A percentile compares a stretch with the other conserved stretches of the same genome.
Conservation (phyloP, 1,140 invertebrate species). For the Neodiprion fabricii region DNA sequence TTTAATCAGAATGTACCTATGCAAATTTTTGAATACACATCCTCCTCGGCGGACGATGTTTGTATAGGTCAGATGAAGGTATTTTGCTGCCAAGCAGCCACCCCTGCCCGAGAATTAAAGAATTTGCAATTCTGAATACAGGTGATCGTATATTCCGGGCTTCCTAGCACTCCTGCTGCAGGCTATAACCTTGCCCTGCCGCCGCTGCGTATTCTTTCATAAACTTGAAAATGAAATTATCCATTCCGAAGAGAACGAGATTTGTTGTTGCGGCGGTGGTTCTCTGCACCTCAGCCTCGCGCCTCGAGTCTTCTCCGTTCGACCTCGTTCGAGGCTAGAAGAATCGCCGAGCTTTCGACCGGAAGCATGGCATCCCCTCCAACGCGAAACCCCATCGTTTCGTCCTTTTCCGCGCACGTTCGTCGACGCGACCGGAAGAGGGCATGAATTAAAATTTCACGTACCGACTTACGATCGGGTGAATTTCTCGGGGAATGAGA, state of each 20-base stretch:
- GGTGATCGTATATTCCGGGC: constrained; percentile 42
- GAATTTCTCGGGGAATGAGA: constrained; percentile 15
- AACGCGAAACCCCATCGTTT: too few species aligned
- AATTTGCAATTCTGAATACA: constrained; percentile 63
- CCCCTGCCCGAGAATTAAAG: constrained; percentile 55
- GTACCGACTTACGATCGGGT: constrained; percentile 53
- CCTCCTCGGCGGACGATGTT: constrained; percentile 51
- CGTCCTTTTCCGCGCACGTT: background rate
- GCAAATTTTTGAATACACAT: constrained; percentile 65
- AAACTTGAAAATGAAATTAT: constrained; percentile 8
- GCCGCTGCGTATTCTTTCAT: constrained; percentile 1
- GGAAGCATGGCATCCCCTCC: too few species aligned
- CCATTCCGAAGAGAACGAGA: constrained; percentile 4
- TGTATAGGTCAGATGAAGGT: constrained; percentile 62
- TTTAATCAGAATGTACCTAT: constrained; percentile 65
- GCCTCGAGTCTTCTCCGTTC: too few species aligned
- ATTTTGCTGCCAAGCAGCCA: constrained; percentile 49
- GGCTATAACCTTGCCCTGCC: background rate
- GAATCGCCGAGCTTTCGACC: too few species aligned
- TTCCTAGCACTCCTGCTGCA: background rate
- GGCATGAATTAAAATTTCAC: constrained; percentile 53
- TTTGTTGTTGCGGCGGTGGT: background rate
- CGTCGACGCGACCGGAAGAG: constrained; percentile 8
- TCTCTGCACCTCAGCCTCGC: background rate
- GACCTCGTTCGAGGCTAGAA: too few species aligned